Base-by-base conservation (phyloP, 2,113 vertebrate genomes). In the Poeciliopsis retropinna region DNA sequence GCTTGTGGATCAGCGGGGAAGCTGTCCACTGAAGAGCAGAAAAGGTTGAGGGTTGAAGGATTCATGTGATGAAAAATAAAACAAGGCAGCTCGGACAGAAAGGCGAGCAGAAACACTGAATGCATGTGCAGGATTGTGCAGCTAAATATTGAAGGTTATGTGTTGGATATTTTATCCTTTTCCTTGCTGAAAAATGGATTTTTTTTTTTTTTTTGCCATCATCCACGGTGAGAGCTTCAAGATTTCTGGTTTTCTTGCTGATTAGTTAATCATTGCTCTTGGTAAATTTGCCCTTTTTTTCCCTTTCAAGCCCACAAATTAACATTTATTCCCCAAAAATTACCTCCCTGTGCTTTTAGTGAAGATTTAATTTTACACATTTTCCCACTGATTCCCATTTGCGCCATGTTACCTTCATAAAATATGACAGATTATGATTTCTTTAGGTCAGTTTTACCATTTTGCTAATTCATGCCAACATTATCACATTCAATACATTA, bases 11-110 rank as follows among this genome's bases (percentile, higher is more conserved):
- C 66, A 32, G 69, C 32, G 37, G 78, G 67, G 70, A 65, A 83
- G 75, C 61, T 31, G 67, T 76, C 69, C 63, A 37, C 60, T 62
- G 65, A 75, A 67, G 72, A 81, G 25, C 75, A 34, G 34, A 10
- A 1, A 1, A 65, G 47, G 78, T 75, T 72, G 64, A 72, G 13
- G 64, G 70, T 76, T 13, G 70, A 74, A 70, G 32, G 63, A 54
- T 76, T 70, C 27, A 8, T 73, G n/a, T 60, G 73, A 30, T 79
- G 34, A 85, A 71, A 75, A 57, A 66, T 34, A 39, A 65, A 79
- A 71, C 39, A 64, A 76, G 61, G 64, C 67, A 37, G 51, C 47
- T 27, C 27, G 1, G 30, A 60, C 8, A 37, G 14, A 31, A 29
- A n/a, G 39, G 3, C 31, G 22, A 41, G 12, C 15, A 44, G 2